Evolutionary conservation across 2,888 invertebrate species (phyloP).

Genomic region (Dynastes grantii): DNA sequence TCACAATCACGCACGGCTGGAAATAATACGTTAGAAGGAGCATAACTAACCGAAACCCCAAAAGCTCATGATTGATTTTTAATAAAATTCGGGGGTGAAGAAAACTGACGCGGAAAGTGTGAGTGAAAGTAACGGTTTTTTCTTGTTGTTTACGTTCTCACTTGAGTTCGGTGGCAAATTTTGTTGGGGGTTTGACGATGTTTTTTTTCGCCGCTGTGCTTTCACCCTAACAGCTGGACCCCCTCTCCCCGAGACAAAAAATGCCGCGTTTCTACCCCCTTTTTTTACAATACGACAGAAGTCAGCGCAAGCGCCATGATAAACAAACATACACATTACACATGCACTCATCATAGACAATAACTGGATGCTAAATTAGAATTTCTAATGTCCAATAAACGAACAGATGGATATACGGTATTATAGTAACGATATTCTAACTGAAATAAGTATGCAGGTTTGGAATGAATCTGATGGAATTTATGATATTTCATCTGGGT

Average conservation of each 20-base stretch:
- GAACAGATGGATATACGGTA: too few relatives aligned
- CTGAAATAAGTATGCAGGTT: too few relatives aligned
- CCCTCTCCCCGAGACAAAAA: conserved; percentile 57
- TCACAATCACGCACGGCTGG: conserved; percentile 44
- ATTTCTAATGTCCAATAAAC: conserved; percentile 40
- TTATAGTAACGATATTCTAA: too few relatives aligned
- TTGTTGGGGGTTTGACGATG: neutral
- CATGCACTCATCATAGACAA: conserved; percentile 31
- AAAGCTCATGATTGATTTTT: conserved; percentile 34
- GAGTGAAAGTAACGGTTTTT: conserved; percentile 1
- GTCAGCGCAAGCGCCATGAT: conserved; percentile 54
- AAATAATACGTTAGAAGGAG: conserved; percentile 19
- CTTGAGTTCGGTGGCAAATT: neutral
- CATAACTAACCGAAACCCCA: neutral
- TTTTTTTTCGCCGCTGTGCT: conserved; percentile 42
- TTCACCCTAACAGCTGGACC: conserved; percentile 56
- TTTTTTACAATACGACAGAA: conserved; percentile 49
- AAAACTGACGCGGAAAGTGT: conserved; percentile 5
- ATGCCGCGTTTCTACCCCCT: conserved; percentile 57
- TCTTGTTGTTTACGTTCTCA: conserved; percentile 29
- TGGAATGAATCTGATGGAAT: too few relatives aligned
- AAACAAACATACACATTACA: conserved; percentile 40
- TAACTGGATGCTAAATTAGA: conserved; percentile 41
- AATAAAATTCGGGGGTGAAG: conserved; percentile 30
- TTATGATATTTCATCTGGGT: too few relatives aligned